Conservation (phyloP, 2,113 vertebrate species). For the Actenoides hombroni region DNA sequence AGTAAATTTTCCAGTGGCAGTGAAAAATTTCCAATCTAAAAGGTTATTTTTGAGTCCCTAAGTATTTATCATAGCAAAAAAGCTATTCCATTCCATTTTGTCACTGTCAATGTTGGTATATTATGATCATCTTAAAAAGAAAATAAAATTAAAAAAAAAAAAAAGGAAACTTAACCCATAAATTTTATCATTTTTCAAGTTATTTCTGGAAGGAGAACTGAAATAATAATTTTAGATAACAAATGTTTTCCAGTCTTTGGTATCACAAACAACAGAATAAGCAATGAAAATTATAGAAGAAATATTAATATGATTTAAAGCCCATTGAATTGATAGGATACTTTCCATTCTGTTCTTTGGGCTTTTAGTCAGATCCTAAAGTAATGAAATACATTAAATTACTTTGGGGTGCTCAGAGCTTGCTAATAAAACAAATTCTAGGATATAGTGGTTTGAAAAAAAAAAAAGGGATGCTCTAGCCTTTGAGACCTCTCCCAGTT, state of each 20-base stretch:
- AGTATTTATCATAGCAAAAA: background rate
- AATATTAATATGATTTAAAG: background rate
- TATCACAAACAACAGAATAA: background rate
- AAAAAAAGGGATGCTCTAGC: background rate
- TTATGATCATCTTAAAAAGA: background rate
- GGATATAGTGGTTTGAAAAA: background rate
- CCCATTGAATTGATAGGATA: background rate
- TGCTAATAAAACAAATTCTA: background rate
- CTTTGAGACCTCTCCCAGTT: background rate
- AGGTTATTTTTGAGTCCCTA: background rate
- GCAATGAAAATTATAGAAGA: background rate
- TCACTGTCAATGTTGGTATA: slow-evolving; percentile 3
- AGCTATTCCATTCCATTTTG: slow-evolving; percentile 19
- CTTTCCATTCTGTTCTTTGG: background rate
- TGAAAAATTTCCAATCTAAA: slow-evolving; percentile 16
- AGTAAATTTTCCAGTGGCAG: background rate
- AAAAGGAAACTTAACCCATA: background rate
- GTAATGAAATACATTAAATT: background rate
- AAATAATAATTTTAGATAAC: slow-evolving; percentile 22
- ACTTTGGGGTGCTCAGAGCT: background rate
- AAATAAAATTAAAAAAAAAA: background rate
- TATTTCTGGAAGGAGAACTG: background rate
- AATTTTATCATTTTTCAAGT: background rate
- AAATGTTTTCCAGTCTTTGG: background rate
- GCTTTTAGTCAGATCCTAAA: background rate